Evolutionary conservation across 2,797 vertebrate genomes (phyloP), one percentile per base, ranked within the genome.

Genomic region (Phrynocephalus guinanensis): DNA sequence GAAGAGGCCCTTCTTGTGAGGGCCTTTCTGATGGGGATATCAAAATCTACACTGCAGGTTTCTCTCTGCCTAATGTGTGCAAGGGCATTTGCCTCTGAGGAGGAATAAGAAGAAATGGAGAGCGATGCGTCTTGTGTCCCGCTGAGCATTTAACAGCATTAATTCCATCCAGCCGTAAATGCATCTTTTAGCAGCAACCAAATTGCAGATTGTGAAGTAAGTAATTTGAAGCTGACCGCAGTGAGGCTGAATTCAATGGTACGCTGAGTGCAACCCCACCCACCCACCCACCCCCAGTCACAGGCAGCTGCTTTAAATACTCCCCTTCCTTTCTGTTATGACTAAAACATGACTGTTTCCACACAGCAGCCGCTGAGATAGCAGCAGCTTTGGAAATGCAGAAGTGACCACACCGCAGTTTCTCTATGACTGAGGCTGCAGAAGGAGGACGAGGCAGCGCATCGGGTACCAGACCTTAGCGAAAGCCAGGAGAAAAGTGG

Each of bases 231-330:
- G 84, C 83, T 79, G 77, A 48, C 86, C 52, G 7, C 70, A 13
- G 33, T 84, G 84, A n/a, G 24, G 85, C 72, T 71, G 1, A 38
- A 87, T 92, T 93, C 92, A 79, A 87, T 90, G 91, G 20, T 87
- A 83, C 82, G 84, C 50, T 26, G 82, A 92, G 6, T 28, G 66
- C 66, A 84, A 44, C 38, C 3, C 38, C 38, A 44, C 38, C 3
- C 38, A 44, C 38, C 3, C 38, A 44, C 38, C 38, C 38, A 44
- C 38, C 3, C 38, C 38, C 0, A 89, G 90, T 4, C 26, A 6
- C n/a, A 73, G 52, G 33, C 13, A 89, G 85, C 70, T 91, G 91
- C 89, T 79, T 93, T 88, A 90, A 93, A 90, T 90, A 89, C 67
- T 86, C 88, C 79, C 78, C 1, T 2, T 67, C 84, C 11, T 82